phyloP scores from a whole-genome alignment of 2,113 vertebrate species.

The Pelecanoides urinatrix region DNA sequence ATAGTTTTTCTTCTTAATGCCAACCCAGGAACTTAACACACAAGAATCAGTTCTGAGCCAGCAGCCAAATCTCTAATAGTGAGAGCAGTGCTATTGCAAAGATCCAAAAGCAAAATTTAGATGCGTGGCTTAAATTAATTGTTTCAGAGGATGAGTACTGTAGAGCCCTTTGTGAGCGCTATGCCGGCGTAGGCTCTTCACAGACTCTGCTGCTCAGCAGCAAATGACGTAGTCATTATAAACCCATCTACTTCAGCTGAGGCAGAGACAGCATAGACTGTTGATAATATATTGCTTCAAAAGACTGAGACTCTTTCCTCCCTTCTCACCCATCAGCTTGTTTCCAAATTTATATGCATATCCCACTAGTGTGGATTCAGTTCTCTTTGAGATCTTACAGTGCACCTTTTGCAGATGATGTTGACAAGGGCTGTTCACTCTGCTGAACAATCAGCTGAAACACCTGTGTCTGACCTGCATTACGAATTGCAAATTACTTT shows the following conservation, averaged over 20 bases:
- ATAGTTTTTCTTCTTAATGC: neutral
- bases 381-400: neutral
- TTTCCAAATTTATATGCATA: neutral
- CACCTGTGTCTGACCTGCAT: conserved; percentile 15
- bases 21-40: neutral
- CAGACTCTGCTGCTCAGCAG: neutral
- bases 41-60: neutral
- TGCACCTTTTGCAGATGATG: neutral
- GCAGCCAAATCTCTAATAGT: neutral
- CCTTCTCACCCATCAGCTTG: neutral
- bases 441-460: neutral
- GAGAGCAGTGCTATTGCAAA: neutral
- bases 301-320: neutral
- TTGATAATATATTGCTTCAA: neutral
- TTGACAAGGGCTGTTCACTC: neutral
- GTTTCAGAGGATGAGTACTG: neutral
- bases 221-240: neutral
- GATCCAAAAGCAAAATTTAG: neutral
- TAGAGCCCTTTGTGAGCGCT: neutral
- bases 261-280: neutral
- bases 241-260: neutral
- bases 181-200: accelerated
- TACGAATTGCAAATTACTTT: conserved; percentile 10
- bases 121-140: neutral
- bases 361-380: neutral